Percentiles rank a stretch among this genome's conserved stretches.
Conservation (phyloP, 2,888 invertebrate genomes). For the Xestia rhomboidea region DNA sequence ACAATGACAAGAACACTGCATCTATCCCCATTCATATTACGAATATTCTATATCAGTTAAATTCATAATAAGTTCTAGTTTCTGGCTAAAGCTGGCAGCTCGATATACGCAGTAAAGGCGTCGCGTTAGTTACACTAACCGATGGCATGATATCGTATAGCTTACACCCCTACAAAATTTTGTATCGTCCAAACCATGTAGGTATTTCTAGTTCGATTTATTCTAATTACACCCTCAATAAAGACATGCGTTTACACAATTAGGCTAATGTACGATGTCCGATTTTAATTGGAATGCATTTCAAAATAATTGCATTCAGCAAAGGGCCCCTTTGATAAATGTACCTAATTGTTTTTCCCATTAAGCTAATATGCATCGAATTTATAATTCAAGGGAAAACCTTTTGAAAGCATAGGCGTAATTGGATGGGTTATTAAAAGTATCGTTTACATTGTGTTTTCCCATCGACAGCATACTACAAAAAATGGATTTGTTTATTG, state of each 20-base stretch:
- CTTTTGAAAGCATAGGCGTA: neutral
- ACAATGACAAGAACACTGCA: neutral
- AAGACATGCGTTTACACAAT: neutral
- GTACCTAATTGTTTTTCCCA: neutral
- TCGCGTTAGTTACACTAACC: neutral
- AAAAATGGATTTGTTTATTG: neutral
- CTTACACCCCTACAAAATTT: neutral
- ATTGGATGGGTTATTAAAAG: neutral
- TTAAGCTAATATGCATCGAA: conserved; percentile 8
- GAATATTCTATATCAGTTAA: neutral
- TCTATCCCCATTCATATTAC: neutral
- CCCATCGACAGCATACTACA: neutral
- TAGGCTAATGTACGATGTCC: neutral
- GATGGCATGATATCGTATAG: neutral
- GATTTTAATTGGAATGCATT: neutral
- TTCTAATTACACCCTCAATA: neutral
- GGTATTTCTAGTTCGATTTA: neutral
- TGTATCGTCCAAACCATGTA: neutral
- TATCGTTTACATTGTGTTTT: neutral
- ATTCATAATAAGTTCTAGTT: neutral
- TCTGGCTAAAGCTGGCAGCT: neutral
- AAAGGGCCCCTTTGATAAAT: neutral
- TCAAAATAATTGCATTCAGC: neutral
- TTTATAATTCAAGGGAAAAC: conserved; percentile 19
- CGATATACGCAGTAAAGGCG: neutral